Evolutionary conservation across 2,113 vertebrate species (phyloP), one percentile per base, ranked within the genome.

Genomic region (Nipponia nippon): DNA sequence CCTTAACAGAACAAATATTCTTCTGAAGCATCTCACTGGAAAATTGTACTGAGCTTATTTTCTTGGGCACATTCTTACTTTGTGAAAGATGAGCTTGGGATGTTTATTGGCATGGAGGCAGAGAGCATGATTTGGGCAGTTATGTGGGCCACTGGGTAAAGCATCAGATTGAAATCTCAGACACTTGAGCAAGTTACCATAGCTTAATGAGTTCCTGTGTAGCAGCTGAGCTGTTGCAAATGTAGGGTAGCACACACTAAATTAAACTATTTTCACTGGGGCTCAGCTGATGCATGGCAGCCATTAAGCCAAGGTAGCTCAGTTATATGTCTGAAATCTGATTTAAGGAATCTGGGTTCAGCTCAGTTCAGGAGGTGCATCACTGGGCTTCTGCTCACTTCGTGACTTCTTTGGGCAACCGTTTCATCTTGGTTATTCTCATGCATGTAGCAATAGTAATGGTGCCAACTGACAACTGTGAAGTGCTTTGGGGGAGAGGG

Each of bases 161-260:
- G 84, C 93, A 85, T 92, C 91, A 85, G 65, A 87, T 19, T 91
- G 84, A 96, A 78, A 87, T 90, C 92, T 95, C 61, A 79, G 87
- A 52, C 46, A 90, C 87, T 94, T 87, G 78, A 95, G 91, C 95
- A 95, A 95, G 95, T 95, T 96, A 91, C 95, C 95, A 77, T 91
- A 77, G 93, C 90, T 93, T 96, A 97, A 97, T 97, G 95, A 94
- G 75, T 56, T 93, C 49, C 75, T 65, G 26, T 50, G 62, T 17
- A 93, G 93, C 95, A 97, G 95, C 93, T 96, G 96, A 96, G 95
- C 91, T 94, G 66, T 91, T 80, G 87, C 53, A 91, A 94, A 96
- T 87, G 53, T 73, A 97, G 92, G 92, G 84, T 96, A 90, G 93
- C 90, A 77, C 73, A n/a, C 3, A 34, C 58, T 83, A 87, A 88